phyloP scores from a whole-genome alignment of 2,888 invertebrate species.

The Diachrysia chrysitis region DNA sequence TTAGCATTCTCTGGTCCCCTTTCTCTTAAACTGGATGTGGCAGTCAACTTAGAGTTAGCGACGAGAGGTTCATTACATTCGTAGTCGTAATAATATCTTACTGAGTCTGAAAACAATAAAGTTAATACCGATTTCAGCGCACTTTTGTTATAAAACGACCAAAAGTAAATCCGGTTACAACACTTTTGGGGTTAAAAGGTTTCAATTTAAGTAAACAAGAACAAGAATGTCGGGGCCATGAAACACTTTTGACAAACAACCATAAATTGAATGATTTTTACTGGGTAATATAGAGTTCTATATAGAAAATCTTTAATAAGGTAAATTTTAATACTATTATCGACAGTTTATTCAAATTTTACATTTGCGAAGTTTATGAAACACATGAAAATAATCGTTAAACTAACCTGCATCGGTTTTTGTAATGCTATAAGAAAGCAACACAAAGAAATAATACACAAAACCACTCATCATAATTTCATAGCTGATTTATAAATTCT shows the following conservation, averaged over 20 bases:
- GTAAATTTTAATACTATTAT: neutral
- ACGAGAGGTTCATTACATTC: slow-evolving; percentile 95
- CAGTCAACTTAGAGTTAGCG: slow-evolving; percentile 92
- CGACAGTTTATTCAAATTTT: slow-evolving; percentile 18
- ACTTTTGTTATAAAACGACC: neutral
- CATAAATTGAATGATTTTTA: neutral
- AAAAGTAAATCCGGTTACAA: slow-evolving; percentile 26
- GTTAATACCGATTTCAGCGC: neutral
- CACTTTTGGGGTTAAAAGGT: slow-evolving; percentile 29
- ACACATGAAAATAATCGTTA: slow-evolving; percentile 50
- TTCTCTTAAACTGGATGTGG: slow-evolving; percentile 94
- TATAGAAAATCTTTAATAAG: neutral
- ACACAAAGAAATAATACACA: slow-evolving; percentile 82
- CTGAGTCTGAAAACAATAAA: slow-evolving; percentile 75
- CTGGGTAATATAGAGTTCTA: neutral
- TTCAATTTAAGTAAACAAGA: slow-evolving; percentile 46
- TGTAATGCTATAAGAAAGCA: slow-evolving; percentile 79
- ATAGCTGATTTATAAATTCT: slow-evolving; percentile 68
- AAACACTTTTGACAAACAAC: slow-evolving; percentile 11
- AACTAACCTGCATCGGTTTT: slow-evolving; percentile 82
- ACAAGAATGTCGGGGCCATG: slow-evolving; percentile 24
- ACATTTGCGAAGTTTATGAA: neutral
- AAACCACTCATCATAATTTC: slow-evolving; percentile 86
- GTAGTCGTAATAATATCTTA: slow-evolving; percentile 84
- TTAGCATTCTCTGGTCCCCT: slow-evolving; percentile 96